Evolutionary conservation across 2,113 vertebrate species (phyloP).

Genomic region (Pithys albifrons): DNA sequence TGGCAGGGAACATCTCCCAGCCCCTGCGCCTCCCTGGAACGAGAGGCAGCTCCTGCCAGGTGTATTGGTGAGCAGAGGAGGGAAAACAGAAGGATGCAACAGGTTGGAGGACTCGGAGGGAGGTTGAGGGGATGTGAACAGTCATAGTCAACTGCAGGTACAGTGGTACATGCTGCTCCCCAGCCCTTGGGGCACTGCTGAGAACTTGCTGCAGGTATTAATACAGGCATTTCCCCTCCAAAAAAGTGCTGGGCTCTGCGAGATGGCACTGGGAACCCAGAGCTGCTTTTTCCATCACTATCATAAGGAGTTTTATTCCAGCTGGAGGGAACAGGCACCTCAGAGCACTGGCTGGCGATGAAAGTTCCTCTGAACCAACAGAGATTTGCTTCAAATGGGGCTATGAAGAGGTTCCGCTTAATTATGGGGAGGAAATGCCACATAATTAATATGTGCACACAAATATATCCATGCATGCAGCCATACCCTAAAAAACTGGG

Average conservation of each 20-base stretch:
- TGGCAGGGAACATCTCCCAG: neutral
- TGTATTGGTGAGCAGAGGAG: neutral
- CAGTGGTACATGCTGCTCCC: neutral
- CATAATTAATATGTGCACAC: neutral
- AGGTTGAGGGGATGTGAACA: fast-evolving
- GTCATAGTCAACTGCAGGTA: neutral
- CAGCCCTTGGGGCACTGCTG: neutral
- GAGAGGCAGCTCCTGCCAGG: neutral
- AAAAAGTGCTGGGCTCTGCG: neutral
- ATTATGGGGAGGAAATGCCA: constrained; percentile 29
- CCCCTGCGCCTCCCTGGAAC: neutral
- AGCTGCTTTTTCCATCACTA: neutral
- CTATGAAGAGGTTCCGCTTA: constrained; percentile 27
- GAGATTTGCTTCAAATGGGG: constrained; percentile 50
- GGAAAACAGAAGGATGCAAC: neutral
- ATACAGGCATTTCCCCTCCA: neutral
- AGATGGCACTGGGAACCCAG: neutral
- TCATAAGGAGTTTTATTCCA: constrained; percentile 36
- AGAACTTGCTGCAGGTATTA: neutral
- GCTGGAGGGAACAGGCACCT: neutral
- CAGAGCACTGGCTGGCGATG: constrained; percentile 3
- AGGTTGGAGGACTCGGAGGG: neutral
- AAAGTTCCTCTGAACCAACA: constrained; percentile 8
- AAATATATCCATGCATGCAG: fast-evolving
- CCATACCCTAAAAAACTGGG: neutral